These are phyloP conservation scores for Erythrocercus mccallii DNA, from an alignment of 2,113 vertebrate genomes.

Conservation along the genomic window DNA sequence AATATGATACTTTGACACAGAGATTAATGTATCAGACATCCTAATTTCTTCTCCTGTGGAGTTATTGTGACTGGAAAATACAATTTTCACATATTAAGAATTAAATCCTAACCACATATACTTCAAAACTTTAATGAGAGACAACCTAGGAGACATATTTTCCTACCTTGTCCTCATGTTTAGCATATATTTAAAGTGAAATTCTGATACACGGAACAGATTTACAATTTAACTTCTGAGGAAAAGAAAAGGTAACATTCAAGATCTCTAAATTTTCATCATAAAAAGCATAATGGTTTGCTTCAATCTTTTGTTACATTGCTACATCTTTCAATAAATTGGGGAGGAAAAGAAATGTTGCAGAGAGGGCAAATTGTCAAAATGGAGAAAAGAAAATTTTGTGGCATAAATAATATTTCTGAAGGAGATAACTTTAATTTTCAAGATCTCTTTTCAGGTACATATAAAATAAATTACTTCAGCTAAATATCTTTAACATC, in stretches of 20 bases:
- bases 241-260: background rate
- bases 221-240: background rate
- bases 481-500: background rate
- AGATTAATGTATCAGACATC: background rate
- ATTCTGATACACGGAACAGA: background rate
- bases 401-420: background rate
- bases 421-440: conserved; percentile 18
- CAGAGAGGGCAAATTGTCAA: background rate
- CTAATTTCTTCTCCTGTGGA: background rate
- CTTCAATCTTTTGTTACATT: background rate
- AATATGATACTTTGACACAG: background rate
- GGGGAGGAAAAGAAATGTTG: background rate
- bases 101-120: background rate
- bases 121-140: background rate
- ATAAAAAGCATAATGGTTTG: background rate
- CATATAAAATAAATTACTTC: background rate
- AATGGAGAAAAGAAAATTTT: background rate
- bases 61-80: background rate
- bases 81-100: background rate
- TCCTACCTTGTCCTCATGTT: background rate
- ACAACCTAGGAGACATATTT: background rate
- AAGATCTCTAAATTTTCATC: background rate
- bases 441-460: conserved; percentile 4
- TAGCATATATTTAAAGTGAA: background rate
- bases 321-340: background rate